Evolutionary conservation across 2,888 invertebrate species (phyloP).

Genomic region (Amphipoea lucens): DNA sequence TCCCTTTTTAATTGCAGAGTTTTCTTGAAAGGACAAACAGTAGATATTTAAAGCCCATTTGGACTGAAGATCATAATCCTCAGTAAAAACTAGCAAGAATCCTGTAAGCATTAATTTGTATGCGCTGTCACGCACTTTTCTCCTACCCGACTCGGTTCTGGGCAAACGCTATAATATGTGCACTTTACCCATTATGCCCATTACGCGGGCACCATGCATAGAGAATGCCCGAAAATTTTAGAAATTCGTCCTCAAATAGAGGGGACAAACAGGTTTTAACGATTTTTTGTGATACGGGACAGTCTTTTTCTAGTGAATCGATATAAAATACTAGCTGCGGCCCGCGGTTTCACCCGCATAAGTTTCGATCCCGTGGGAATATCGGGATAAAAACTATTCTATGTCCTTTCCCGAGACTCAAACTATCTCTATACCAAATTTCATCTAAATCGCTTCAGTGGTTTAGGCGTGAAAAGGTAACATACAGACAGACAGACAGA

Average conservation of each 20-base stretch:
- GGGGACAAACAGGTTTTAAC: constrained; percentile 16
- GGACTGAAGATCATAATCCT: constrained; percentile 33
- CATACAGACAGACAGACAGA: too few relatives aligned
- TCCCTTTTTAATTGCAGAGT: constrained; percentile 8
- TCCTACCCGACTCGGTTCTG: neutral
- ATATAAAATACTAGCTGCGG: neutral
- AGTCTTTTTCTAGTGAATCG: neutral
- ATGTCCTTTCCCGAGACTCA: too few relatives aligned
- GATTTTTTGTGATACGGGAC: neutral
- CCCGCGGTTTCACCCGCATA: too few relatives aligned
- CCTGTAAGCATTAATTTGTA: constrained; percentile 46
- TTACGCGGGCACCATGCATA: constrained; percentile 45
- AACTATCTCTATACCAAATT: too few relatives aligned
- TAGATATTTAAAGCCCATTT: constrained; percentile 12
- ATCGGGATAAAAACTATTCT: too few relatives aligned
- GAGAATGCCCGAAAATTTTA: constrained; percentile 34
- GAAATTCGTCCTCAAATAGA: constrained; percentile 42
- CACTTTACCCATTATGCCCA: constrained; percentile 42
- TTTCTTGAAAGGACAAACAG: neutral
- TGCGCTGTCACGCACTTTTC: constrained; percentile 53
- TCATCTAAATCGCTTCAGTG: too few relatives aligned
- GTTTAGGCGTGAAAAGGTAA: too few relatives aligned
- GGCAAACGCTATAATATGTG: constrained; percentile 45
- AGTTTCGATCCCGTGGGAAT: too few relatives aligned
- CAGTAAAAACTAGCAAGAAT: constrained; percentile 29